A percentile compares a stretch with the other conserved stretches of the same genome.
These are phyloP conservation scores for Mus pahari DNA, from an alignment of 2,113 vertebrate genomes.

Conservation along the genomic window DNA sequence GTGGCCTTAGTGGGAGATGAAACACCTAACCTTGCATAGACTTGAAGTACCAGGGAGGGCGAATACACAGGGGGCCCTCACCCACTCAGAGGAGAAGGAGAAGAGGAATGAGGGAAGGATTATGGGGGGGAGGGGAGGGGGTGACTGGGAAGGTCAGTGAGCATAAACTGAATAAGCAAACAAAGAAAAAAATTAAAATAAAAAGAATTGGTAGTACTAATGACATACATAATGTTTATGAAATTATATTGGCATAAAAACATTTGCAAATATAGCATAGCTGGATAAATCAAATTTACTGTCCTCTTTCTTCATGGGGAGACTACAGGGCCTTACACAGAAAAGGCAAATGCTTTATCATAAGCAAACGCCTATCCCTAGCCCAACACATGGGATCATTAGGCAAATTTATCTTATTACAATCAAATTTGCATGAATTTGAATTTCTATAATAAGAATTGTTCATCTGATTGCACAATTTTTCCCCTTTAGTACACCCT, in stretches of 20 bases:
- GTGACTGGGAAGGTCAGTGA: too few species aligned
- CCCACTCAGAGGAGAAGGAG: too few species aligned
- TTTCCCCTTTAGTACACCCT: constrained; percentile 34
- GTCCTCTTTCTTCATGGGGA: not conserved
- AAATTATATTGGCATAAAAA: not conserved
- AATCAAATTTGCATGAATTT: not conserved
- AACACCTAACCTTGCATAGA: too few species aligned
- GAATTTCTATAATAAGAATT: constrained; percentile 17
- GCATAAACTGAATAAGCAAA: too few species aligned
- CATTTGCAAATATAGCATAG: not conserved
- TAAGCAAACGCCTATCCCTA: not conserved
- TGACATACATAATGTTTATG: not conserved
- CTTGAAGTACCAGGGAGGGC: too few species aligned
- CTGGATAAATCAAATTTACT: constrained; percentile 24
- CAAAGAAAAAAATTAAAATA: too few species aligned
- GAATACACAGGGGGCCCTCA: too few species aligned
- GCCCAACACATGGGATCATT: not conserved
- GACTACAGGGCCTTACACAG: not conserved
- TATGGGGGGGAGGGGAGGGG: too few species aligned
- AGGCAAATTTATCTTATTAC: not conserved
- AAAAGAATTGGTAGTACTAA: not conserved
- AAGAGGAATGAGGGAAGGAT: too few species aligned
- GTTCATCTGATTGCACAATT: not conserved
- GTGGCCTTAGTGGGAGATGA: too few species aligned
- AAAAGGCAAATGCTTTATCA: not conserved